phyloP scores from a whole-genome alignment of 2,888 invertebrate species.

The Hipparchia sbordonii region DNA sequence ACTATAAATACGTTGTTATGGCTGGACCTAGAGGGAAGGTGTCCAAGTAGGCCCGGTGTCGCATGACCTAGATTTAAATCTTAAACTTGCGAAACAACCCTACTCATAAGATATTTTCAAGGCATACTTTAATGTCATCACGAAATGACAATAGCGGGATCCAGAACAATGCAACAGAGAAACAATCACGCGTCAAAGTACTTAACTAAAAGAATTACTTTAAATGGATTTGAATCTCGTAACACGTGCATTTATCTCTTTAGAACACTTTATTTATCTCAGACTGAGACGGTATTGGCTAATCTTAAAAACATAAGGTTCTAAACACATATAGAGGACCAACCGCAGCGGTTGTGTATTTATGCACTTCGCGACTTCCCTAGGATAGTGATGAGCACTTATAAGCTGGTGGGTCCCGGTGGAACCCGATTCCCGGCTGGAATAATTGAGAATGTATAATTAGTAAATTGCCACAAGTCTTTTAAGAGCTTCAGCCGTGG shows the following conservation, averaged over 20 bases:
- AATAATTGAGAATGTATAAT: no score
- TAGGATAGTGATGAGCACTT: background rate
- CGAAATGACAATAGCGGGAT: constrained; percentile 29
- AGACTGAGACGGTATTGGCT: constrained; percentile 17
- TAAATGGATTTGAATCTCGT: constrained; percentile 30
- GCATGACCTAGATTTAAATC: constrained; percentile 17
- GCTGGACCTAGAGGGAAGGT: background rate
- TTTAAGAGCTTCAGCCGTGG: no score
- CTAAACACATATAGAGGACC: background rate
- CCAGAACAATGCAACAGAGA: constrained; percentile 33
- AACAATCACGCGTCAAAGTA: constrained; percentile 27
- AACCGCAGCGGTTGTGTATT: background rate
- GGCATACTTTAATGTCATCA: constrained; percentile 29
- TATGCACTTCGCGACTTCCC: background rate
- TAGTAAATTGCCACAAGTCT: no score
- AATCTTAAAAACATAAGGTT: constrained; percentile 1
- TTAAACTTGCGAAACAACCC: constrained; percentile 22
- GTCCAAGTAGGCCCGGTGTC: background rate
- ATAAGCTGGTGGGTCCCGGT: background rate
- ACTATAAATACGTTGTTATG: background rate
- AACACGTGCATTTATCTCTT: constrained; percentile 23
- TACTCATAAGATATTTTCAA: constrained; percentile 15
- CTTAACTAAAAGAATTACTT: constrained; percentile 26
- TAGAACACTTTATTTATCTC: constrained; percentile 27
- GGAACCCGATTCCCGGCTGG: no score